Conservation (phyloP, 2,888 invertebrate genomes). For the Ecdyonurus torrentis region DNA sequence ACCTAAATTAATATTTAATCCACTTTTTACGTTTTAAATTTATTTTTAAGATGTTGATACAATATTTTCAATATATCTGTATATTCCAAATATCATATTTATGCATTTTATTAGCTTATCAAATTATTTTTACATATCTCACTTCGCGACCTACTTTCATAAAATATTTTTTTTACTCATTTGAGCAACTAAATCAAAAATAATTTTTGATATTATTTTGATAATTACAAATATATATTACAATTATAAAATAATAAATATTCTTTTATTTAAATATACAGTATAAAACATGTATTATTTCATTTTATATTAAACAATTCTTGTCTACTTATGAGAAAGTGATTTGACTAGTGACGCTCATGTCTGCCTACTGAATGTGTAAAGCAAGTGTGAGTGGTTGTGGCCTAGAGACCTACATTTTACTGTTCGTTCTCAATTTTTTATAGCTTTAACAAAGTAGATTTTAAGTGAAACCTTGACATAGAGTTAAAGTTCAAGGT, state of each 20-base stretch:
- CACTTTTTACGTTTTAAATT: not conserved
- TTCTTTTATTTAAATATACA: too few relatives aligned
- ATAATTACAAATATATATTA: not conserved
- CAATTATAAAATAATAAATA: not conserved
- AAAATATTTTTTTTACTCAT: not conserved
- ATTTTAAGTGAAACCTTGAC: conserved; percentile 1
- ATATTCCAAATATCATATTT: not conserved
- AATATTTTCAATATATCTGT: not conserved
- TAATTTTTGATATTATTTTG: not conserved
- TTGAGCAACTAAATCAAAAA: not conserved
- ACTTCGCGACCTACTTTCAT: not conserved
- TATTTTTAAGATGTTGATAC: not conserved
- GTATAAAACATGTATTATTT: not conserved
- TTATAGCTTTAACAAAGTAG: not conserved
- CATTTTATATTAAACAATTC: not conserved
- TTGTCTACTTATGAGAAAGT: not conserved
- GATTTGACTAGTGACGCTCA: conserved; percentile 1
- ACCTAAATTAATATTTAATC: not conserved
- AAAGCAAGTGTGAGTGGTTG: conserved; percentile 2
- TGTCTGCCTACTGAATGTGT: not conserved
- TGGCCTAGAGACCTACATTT: conserved; percentile 2
- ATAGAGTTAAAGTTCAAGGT: not conserved
- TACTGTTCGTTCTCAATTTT: not conserved
- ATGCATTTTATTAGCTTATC: not conserved
- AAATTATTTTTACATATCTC: not conserved